phyloP scores from a whole-genome alignment of 2,113 vertebrate species.

The Seriola quinqueradiata region DNA sequence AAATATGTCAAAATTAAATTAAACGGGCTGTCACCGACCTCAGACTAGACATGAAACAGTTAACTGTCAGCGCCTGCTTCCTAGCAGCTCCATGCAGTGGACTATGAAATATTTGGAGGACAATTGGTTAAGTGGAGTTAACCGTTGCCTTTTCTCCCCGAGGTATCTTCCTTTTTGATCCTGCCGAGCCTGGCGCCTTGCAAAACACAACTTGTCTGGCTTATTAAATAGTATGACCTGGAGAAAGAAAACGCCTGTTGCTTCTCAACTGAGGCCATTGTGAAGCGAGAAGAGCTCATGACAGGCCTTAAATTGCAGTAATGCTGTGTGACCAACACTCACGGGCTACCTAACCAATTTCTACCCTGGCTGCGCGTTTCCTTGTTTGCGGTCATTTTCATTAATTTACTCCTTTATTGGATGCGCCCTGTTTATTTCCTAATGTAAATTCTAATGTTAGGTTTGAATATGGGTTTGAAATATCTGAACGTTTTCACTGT shows the following conservation, averaged over 20 bases:
- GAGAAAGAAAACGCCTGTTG: constrained; percentile 85
- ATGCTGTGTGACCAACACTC: constrained; percentile 84
- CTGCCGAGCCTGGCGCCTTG: constrained; percentile 88
- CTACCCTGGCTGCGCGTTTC: constrained; percentile 50
- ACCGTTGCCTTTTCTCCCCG: constrained; percentile 86
- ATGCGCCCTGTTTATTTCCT: not conserved
- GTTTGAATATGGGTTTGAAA: not conserved
- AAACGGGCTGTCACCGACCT: not conserved
- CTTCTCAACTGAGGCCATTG: constrained; percentile 83
- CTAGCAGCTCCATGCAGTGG: constrained; percentile 76
- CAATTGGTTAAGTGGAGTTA: constrained; percentile 88
- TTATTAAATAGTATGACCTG: constrained; percentile 88
- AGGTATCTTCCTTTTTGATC: constrained; percentile 88
- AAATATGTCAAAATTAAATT: constrained; percentile 6
- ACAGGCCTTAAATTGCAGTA: constrained; percentile 84
- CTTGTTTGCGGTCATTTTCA: constrained; percentile 13
- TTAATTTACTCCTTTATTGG: constrained; percentile 10
- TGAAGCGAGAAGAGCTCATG: constrained; percentile 79
- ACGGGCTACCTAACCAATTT: constrained; percentile 77
- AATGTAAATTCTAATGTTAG: rapidly evolving
- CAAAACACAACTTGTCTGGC: constrained; percentile 89
- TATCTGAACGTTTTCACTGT: not conserved
- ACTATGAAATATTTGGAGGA: constrained; percentile 85
- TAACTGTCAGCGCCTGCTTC: constrained; percentile 73
- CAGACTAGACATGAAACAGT: constrained; percentile 68